Percentiles rank a stretch among this genome's conserved stretches.
phyloP scores from a whole-genome alignment of 92 coral and sea anemone genomes.

The Galaxea fascicularis region DNA sequence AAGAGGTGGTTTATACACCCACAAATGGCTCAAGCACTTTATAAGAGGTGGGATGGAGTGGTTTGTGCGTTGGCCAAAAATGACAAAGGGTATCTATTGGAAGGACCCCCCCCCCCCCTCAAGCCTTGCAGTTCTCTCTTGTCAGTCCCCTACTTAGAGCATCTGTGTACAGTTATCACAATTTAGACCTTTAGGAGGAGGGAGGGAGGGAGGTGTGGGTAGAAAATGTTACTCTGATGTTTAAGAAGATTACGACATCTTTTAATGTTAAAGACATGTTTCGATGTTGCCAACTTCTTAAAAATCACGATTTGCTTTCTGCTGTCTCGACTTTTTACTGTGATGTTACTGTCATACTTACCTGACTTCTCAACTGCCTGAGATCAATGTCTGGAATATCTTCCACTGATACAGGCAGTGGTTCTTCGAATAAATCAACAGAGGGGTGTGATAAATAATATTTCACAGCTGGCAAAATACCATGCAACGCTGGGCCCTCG shows the following conservation, averaged over 20 bases:
- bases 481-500: slow-evolving; percentile 64
- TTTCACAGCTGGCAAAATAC: slow-evolving; percentile 60
- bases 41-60: neutral
- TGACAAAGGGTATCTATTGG: slow-evolving; percentile 12
- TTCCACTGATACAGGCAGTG: slow-evolving; percentile 60
- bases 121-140: neutral
- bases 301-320: no score
- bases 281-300: no score
- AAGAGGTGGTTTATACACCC: neutral
- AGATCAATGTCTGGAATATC: slow-evolving; percentile 75
- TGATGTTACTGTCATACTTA: slow-evolving; percentile 37
- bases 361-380: slow-evolving; percentile 53
- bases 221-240: slow-evolving; percentile 14
- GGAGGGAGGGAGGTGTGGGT: slow-evolving; percentile 20
- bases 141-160: neutral
- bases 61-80: slow-evolving; percentile 20
- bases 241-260: no score
- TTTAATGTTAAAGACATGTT: no score
- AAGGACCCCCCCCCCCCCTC: slow-evolving; percentile 13
- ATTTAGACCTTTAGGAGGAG: slow-evolving; percentile 6
- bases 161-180: neutral
- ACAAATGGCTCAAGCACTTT: neutral
- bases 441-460: slow-evolving; percentile 48
- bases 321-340: no score
- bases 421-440: slow-evolving; percentile 21